Conservation (phyloP, 2,888 invertebrate species). For the Gordius sp. region DNA sequence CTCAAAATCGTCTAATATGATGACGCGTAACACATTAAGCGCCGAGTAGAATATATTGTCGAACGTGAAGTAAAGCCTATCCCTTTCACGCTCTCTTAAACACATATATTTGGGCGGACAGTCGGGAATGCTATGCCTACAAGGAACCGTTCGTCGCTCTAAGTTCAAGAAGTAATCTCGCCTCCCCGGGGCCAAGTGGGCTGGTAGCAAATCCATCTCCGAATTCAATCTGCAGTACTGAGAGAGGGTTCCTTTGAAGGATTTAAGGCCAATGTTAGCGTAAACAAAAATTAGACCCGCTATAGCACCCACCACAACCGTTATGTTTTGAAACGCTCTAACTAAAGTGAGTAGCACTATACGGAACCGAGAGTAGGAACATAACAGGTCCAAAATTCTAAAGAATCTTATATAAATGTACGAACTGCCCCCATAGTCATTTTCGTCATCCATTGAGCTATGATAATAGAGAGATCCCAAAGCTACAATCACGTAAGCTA, state of each 20-base stretch:
- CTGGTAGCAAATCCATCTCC: neutral
- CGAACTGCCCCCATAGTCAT: neutral
- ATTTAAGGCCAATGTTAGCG: conserved; percentile 11
- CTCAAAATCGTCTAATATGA: conserved; percentile 11
- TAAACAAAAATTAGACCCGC: neutral
- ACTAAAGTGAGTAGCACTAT: neutral
- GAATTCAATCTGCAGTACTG: neutral
- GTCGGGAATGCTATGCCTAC: neutral
- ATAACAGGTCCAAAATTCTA: neutral
- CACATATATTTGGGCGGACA: conserved; percentile 3
- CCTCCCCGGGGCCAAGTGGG: neutral
- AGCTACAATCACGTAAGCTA: neutral
- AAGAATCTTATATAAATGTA: conserved; percentile 2
- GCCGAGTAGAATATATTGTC: conserved; percentile 8
- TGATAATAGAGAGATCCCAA: no score
- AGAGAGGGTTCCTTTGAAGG: conserved; percentile 1
- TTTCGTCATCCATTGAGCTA: no score
- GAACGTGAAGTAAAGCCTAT: conserved; percentile 1
- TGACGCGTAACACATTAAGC: neutral
- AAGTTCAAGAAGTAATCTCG: neutral
- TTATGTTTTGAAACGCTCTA: neutral
- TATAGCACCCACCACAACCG: neutral
- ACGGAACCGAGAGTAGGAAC: neutral
- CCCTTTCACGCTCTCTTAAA: neutral
- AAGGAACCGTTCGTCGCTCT: no score